Percentiles rank a stretch among this genome's conserved stretches.
phyloP scores from a whole-genome alignment of 1,140 invertebrate genomes.

The Solenopsis fugax region DNA sequence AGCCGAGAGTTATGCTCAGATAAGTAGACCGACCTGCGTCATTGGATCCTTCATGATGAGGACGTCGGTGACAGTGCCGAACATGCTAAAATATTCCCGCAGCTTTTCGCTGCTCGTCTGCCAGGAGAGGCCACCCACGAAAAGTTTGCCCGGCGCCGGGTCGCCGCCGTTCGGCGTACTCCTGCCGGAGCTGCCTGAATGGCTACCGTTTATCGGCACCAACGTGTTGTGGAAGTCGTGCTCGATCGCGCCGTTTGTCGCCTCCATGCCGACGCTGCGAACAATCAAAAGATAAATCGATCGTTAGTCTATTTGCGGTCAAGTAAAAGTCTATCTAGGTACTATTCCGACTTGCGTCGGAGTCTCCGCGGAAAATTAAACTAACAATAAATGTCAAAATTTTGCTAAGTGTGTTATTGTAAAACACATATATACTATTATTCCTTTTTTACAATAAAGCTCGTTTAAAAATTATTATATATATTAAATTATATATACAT shows the following conservation, averaged over 20 bases:
- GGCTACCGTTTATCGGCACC: slow-evolving; percentile 88
- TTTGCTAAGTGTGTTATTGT: background rate
- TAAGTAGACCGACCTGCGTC: slow-evolving; percentile 91
- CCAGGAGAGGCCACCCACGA: slow-evolving; percentile 96
- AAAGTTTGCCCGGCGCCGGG: slow-evolving; percentile 95
- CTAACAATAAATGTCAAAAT: background rate
- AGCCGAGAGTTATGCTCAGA: slow-evolving; percentile 66
- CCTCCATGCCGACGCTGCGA: slow-evolving; percentile 86
- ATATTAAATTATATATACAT: no score
- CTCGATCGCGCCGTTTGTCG: slow-evolving; percentile 87
- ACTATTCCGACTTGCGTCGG: background rate
- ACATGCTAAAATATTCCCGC: slow-evolving; percentile 96
- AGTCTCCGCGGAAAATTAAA: background rate
- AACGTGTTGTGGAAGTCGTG: slow-evolving; percentile 89
- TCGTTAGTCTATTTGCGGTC: slow-evolving; percentile 6
- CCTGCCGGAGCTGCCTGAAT: slow-evolving; percentile 90
- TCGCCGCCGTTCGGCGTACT: slow-evolving; percentile 91
- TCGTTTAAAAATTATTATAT: background rate
- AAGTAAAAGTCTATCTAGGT: background rate
- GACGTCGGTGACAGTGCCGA: slow-evolving; percentile 96
- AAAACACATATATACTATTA: background rate
- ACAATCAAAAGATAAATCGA: slow-evolving; percentile 70
- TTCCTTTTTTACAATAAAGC: background rate
- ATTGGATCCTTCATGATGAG: slow-evolving; percentile 98
- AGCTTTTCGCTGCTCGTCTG: slow-evolving; percentile 96